Evolutionary conservation across 2,113 vertebrate species (phyloP), one percentile per base, ranked within the genome.

Genomic region (Apaloderma vittatum): DNA sequence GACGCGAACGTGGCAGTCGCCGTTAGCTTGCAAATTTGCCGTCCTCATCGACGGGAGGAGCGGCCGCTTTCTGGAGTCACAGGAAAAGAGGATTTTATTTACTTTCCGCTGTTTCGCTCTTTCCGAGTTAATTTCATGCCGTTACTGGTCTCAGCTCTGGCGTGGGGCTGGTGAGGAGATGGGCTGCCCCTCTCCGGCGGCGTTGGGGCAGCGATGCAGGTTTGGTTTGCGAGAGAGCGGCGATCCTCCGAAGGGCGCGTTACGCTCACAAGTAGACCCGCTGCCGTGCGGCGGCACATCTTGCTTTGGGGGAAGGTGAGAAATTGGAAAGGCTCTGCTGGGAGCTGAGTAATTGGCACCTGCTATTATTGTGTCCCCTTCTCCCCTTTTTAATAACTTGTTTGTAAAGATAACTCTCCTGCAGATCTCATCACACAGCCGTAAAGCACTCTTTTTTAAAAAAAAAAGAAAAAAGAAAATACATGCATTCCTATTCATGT

Each of bases 271-370:
- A 66, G 90, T 29, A 14, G 72, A 24, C 1, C 51, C 37, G 91
- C 58, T 91, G 91, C 89, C 23, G 2, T 91, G 21, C 65, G 72
- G 78, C 21, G 37, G 68, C 96, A 90, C 95, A 94, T 95, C 95
- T 97, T 97, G 86, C 93, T 90, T 93, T 92, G 92, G 90, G 94
- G 94, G 93, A 97, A 95, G 96, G 95, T 91, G 94, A 95, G 96
- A 96, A 97, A 93, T 75, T 84, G 84, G 55, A 94, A 93, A 94
- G 90, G 83, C 63, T 93, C 90, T 89, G 74, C 73, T 80, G 93
- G 91, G 86, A 96, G 86, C 90, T 96, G 92, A 95, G 86, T 97
- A 97, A 97, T 90, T 93, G 93, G 88, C 96, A 96, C 92, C 95
- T 96, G 95, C 94, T 97, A 91, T 88, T 95, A 94, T 89, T 96